These are phyloP conservation scores for Colinus virginianus DNA, from an alignment of 2,113 vertebrate genomes.

Conservation along the genomic window DNA sequence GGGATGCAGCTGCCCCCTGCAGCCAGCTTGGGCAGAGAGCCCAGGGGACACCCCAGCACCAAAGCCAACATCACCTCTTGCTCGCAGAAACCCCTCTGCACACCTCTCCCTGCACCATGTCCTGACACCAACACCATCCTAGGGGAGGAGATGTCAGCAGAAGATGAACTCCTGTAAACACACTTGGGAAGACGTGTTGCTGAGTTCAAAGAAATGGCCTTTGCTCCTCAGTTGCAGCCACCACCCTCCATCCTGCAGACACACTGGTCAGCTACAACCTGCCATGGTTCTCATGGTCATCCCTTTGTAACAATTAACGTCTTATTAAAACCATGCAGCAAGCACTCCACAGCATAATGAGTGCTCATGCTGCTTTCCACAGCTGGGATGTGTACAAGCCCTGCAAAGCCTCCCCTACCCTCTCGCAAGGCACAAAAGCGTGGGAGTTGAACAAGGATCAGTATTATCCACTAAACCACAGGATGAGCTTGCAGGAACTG, in stretches of 20 bases:
- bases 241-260: neutral
- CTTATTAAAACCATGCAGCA: neutral
- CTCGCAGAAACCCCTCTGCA: neutral
- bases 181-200: neutral
- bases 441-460: slow-evolving; percentile 58
- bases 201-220: neutral
- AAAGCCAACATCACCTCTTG: neutral
- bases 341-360: neutral
- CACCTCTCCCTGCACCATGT: accelerated
- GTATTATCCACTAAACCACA: slow-evolving; percentile 47
- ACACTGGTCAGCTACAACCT: neutral
- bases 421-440: neutral
- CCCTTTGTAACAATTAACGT: neutral
- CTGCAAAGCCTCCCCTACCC: neutral
- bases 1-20: accelerated
- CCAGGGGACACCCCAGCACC: neutral
- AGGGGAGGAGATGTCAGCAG: neutral
- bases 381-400: neutral
- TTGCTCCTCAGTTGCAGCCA: neutral
- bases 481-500: slow-evolving; percentile 42
- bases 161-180: neutral
- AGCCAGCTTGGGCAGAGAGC: neutral
- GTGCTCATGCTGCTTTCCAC: neutral
- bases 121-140: neutral
- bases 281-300: neutral